Conservation (phyloP, 92 coral and sea anemone species). For the Metridium senile region DNA sequence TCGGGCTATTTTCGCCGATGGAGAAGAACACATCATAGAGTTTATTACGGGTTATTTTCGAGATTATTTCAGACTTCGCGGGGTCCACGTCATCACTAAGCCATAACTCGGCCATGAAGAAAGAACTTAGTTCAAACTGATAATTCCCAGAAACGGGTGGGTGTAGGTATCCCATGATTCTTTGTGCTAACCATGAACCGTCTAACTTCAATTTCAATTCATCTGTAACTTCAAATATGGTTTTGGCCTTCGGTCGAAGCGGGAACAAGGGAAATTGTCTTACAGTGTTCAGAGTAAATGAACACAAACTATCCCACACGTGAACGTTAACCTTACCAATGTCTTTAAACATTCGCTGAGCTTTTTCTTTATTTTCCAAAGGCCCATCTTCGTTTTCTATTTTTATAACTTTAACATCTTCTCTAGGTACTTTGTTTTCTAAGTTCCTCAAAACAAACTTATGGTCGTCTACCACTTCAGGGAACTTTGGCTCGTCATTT, state of each 20-base stretch:
- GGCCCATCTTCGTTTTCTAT: not conserved
- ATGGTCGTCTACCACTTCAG: not conserved
- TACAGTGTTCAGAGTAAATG: conserved; percentile 66
- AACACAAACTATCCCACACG: conserved; percentile 72
- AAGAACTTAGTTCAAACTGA: conserved; percentile 48
- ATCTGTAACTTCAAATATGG: conserved; percentile 12
- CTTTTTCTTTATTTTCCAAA: not conserved
- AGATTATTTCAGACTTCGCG: conserved; percentile 39
- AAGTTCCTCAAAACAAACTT: not conserved
- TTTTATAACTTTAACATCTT: not conserved
- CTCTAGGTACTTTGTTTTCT: not conserved
- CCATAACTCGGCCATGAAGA: conserved; percentile 77
- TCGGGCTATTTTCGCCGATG: conserved; percentile 3
- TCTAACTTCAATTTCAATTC: conserved; percentile 43
- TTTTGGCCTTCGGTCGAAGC: conserved; percentile 44
- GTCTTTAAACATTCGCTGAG: not conserved
- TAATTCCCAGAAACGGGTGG: conserved; percentile 64
- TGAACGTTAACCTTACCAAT: conserved; percentile 51
- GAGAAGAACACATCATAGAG: not conserved
- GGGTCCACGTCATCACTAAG: conserved; percentile 49
- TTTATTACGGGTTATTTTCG: conserved; percentile 35
- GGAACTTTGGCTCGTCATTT: conserved; percentile 13
- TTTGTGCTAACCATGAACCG: conserved; percentile 74
- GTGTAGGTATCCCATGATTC: conserved; percentile 68
- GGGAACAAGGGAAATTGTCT: conserved; percentile 84